Conservation (phyloP, 2,888 invertebrate species). For the Drosophila paucipuncta region DNA sequence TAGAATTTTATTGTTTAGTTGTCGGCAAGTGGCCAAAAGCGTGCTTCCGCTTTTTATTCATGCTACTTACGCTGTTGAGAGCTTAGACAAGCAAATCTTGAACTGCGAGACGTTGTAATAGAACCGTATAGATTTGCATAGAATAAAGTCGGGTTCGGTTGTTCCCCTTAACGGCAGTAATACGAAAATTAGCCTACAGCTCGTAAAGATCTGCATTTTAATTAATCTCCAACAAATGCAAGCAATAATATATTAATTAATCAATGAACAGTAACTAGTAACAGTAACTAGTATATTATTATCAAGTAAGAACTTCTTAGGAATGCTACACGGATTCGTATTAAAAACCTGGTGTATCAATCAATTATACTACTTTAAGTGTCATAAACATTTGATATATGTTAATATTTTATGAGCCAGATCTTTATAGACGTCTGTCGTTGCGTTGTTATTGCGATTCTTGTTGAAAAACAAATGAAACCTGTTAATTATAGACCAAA, state of each 20-base stretch:
- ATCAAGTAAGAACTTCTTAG: not conserved
- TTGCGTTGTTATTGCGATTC: constrained; percentile 6
- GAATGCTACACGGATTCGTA: not conserved
- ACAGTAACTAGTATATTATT: not conserved
- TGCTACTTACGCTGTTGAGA: constrained; percentile 51
- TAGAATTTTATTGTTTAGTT: constrained; percentile 6
- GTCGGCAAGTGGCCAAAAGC: constrained; percentile 22
- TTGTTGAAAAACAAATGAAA: constrained; percentile 23
- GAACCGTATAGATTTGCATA: not conserved
- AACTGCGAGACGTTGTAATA: constrained; percentile 22
- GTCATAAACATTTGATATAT: not conserved
- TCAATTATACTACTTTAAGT: not conserved
- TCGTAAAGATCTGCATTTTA: constrained; percentile 21
- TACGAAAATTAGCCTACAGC: constrained; percentile 28
- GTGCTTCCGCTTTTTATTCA: constrained; percentile 63
- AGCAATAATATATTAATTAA: not conserved
- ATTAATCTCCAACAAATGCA: not conserved
- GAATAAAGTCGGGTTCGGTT: not conserved
- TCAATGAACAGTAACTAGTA: not conserved
- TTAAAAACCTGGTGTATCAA: constrained; percentile 4
- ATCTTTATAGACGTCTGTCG: not conserved
- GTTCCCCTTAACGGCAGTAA: not conserved
- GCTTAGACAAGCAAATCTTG: constrained; percentile 35
- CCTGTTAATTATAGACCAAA: constrained; percentile 8
- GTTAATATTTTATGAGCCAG: constrained; percentile 13